Percentiles rank a stretch among this genome's conserved stretches.
Conservation (phyloP, 2,797 vertebrate genomes). For the Alca torda region DNA sequence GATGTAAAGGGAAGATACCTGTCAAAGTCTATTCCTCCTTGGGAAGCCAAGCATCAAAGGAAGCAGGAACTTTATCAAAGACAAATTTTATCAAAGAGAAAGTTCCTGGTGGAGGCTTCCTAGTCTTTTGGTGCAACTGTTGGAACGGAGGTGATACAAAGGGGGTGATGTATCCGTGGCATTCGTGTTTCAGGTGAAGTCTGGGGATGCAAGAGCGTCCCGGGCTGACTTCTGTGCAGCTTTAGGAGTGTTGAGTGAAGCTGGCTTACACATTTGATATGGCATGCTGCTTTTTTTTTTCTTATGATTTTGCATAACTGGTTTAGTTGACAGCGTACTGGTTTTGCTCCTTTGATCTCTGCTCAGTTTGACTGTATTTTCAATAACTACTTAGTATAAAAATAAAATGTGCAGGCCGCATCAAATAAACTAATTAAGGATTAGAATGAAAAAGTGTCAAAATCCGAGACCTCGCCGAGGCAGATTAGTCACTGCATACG, state of each 20-base stretch:
- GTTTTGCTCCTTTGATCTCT: conserved; percentile 68
- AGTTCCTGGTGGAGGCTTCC: neutral
- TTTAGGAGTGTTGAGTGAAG: neutral
- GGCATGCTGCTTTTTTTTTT: neutral
- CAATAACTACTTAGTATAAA: conserved; percentile 74
- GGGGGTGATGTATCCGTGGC: neutral
- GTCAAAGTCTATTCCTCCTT: neutral
- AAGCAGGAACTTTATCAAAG: neutral
- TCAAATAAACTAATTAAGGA: conserved; percentile 80
- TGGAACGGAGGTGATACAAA: neutral
- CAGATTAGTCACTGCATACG: conserved; percentile 72
- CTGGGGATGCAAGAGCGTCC: conserved; percentile 4
- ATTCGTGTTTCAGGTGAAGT: neutral
- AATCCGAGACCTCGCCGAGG: conserved; percentile 68
- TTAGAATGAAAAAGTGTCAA: conserved; percentile 80
- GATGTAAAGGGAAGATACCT: neutral
- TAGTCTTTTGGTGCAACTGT: neutral
- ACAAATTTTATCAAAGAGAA: neutral
- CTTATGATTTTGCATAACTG: conserved; percentile 41
- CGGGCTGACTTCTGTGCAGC: conserved; percentile 4
- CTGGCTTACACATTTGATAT: neutral
- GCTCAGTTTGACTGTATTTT: conserved; percentile 60
- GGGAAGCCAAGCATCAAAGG: neutral
- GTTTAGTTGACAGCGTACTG: conserved; percentile 37
- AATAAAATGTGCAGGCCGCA: conserved; percentile 71